Evolutionary conservation across 2,113 vertebrate genomes (phyloP).

Genomic region (Heliornis fulica): DNA sequence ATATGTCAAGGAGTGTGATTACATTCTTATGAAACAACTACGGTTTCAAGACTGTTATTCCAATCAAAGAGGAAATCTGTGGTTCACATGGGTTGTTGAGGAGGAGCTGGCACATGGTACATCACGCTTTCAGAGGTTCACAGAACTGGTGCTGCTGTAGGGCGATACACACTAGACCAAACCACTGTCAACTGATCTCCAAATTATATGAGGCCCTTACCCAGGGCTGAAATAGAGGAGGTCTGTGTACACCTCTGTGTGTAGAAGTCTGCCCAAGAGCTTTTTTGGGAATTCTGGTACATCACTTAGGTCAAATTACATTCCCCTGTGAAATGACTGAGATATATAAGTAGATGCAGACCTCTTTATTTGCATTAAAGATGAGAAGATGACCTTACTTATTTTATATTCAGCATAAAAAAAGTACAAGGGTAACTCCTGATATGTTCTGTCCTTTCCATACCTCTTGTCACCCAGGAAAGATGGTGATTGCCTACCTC

Average conservation of each 20-base stretch:
- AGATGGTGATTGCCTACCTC: not conserved
- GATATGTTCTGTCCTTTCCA: not conserved
- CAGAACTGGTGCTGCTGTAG: not conserved
- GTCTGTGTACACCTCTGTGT: not conserved
- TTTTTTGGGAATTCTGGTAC: not conserved
- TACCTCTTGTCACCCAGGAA: not conserved
- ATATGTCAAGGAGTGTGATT: not conserved
- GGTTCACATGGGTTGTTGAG: not conserved
- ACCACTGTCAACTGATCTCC: not conserved
- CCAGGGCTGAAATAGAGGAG: not conserved
- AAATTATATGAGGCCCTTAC: not conserved
- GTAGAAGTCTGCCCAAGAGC: not conserved
- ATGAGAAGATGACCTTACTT: not conserved
- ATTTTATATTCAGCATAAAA: not conserved
- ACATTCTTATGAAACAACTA: not conserved
- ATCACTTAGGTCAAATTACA: not conserved
- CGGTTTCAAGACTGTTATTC: not conserved
- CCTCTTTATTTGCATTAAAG: not conserved
- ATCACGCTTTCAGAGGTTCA: not conserved
- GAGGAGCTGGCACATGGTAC: not conserved
- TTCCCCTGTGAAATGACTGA: not conserved
- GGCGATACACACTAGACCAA: accelerated
- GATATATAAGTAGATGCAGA: not conserved
- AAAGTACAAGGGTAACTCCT: not conserved
- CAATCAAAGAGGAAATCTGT: not conserved